These are phyloP conservation scores for Enteromius fasciolatus DNA, from an alignment of 2,797 vertebrate species.

Conservation along the genomic window DNA sequence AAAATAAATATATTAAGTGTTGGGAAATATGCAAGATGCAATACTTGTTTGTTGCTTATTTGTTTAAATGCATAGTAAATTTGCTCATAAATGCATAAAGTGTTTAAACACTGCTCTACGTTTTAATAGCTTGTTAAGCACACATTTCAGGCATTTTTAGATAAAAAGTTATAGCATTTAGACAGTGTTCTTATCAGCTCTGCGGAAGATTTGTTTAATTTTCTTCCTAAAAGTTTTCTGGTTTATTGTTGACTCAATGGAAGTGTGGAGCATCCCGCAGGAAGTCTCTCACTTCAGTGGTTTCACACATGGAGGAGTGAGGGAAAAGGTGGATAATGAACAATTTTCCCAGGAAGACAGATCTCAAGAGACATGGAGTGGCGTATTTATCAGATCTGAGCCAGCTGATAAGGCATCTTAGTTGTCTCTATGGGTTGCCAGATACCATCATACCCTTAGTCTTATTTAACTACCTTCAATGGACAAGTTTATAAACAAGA, in stretches of 20 bases:
- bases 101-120: not conserved
- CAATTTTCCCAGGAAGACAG: not conserved
- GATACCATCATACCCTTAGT: constrained; percentile 69
- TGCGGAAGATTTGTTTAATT: not conserved
- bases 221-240: not conserved
- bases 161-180: not conserved
- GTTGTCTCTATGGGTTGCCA: constrained; percentile 66
- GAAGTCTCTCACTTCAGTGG: not conserved
- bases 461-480: constrained; percentile 48
- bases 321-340: not conserved
- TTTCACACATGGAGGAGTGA: not conserved
- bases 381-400: constrained; percentile 60
- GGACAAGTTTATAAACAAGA: constrained; percentile 58
- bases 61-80: not conserved
- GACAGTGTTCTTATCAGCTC: not conserved
- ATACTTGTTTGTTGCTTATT: not conserved
- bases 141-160: not conserved
- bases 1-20: not conserved
- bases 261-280: not conserved
- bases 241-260: not conserved
- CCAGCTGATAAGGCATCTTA: constrained; percentile 65
- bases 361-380: constrained; percentile 4
- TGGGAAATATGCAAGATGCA: not conserved
- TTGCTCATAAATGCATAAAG: not conserved
- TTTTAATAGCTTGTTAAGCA: not conserved